These are phyloP conservation scores for Ephydatia muelleri DNA, from an alignment of 37 sponge, comb jelly and placozoan genomes.

Conservation along the genomic window DNA sequence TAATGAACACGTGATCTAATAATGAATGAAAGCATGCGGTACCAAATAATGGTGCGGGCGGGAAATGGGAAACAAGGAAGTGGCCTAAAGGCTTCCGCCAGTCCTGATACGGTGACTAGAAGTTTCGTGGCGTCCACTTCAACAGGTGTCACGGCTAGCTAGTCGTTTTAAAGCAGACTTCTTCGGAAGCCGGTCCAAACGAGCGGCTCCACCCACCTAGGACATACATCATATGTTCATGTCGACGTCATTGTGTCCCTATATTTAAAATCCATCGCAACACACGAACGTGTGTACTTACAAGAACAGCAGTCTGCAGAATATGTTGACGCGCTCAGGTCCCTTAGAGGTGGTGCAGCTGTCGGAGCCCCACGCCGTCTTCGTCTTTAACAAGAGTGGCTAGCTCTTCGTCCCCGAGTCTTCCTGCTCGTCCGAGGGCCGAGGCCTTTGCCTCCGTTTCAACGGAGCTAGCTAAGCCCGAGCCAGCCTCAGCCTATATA, in stretches of 20 bases:
- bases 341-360: slow-evolving; percentile 16
- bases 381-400: not conserved
- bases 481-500: too few relatives aligned
- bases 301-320: slow-evolving; percentile 50
- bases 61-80: too few relatives aligned
- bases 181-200: slow-evolving; percentile 52
- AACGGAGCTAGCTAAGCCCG: slow-evolving; percentile 1
- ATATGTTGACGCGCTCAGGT: slow-evolving; percentile 49
- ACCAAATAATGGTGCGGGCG: too few relatives aligned
- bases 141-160: slow-evolving; percentile 56
- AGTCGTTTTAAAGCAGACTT: slow-evolving; percentile 53
- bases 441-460: not conserved
- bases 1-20: too few relatives aligned
- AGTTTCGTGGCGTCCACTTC: slow-evolving; percentile 58
- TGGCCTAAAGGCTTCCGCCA: too few relatives aligned
- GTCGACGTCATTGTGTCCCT: too few relatives aligned
- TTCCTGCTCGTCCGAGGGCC: not conserved
- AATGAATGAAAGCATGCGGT: too few relatives aligned
- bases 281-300: slow-evolving; percentile 24
- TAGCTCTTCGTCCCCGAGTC: slow-evolving; percentile 1
- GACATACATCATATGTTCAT: too few relatives aligned
- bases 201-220: slow-evolving; percentile 77
- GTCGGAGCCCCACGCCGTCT: not conserved
- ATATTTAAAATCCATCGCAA: not conserved
- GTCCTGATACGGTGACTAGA: too few relatives aligned